phyloP scores from a whole-genome alignment of 2,113 vertebrate species.

The Thamnophis sirtalis region DNA sequence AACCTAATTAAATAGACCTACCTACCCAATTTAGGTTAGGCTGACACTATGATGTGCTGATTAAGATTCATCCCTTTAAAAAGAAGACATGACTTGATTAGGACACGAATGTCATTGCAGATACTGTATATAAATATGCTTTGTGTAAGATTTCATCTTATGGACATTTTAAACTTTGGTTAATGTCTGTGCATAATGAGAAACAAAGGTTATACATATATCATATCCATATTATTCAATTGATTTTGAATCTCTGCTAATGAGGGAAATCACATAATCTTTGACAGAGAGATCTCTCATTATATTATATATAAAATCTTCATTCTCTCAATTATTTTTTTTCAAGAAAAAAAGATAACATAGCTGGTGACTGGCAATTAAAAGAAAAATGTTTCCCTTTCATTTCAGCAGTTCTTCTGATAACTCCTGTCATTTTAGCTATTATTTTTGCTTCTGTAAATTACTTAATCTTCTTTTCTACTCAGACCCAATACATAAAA shows the following conservation, averaged over 20 bases:
- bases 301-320: background rate
- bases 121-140: background rate
- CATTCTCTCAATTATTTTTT: background rate
- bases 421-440: background rate
- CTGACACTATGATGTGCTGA: background rate
- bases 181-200: background rate
- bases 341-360: background rate
- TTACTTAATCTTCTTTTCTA: background rate
- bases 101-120: background rate
- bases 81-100: background rate
- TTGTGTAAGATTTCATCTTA: background rate
- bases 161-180: background rate
- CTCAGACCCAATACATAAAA: background rate
- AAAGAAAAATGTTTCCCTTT: background rate
- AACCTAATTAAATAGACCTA: background rate
- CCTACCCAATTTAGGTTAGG: background rate
- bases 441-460: background rate
- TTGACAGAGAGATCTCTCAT: constrained; percentile 3
- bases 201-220: background rate
- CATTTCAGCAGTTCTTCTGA: background rate
- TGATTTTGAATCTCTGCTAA: background rate
- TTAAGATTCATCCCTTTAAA: background rate
- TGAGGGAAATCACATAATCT: background rate
- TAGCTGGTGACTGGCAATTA: background rate
- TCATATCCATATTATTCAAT: background rate